Percentiles rank a stretch among this genome's conserved stretches.
These are phyloP conservation scores for Lydus trimaculatus DNA, from an alignment of 2,888 invertebrate genomes.

Conservation along the genomic window DNA sequence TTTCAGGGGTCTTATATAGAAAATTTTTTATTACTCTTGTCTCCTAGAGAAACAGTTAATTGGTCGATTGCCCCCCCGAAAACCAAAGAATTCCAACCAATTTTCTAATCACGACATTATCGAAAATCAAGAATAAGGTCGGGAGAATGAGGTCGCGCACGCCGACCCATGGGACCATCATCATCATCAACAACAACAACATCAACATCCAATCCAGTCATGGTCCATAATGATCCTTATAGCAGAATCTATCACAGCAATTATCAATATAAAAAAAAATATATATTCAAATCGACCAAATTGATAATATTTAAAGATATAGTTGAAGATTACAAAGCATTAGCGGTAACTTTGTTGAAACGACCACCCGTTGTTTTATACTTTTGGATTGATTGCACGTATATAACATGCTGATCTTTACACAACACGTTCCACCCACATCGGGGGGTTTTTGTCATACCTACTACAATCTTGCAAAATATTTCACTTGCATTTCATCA, in stretches of 20 bases:
- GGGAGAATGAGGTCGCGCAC: background rate
- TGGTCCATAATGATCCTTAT: conserved; percentile 56
- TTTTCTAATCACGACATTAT: background rate
- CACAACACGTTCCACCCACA: conserved; percentile 34
- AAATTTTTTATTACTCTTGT: too few species aligned
- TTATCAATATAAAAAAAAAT: conserved; percentile 41
- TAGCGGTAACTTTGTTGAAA: conserved; percentile 55
- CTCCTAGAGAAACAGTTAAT: too few species aligned
- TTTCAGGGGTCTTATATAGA: too few species aligned
- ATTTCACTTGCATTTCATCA: conserved; percentile 19
- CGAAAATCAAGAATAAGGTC: background rate
- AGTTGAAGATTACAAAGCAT: conserved; percentile 53
- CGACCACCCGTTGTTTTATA: conserved; percentile 38
- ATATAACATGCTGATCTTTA: conserved; percentile 29
- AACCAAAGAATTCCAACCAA: too few species aligned
- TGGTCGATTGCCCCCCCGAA: too few species aligned
- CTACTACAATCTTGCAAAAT: conserved; percentile 12
- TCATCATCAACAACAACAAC: background rate
- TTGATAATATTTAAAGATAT: conserved; percentile 49
- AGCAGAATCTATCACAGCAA: conserved; percentile 33
- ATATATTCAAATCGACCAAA: conserved; percentile 54
- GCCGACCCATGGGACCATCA: background rate
- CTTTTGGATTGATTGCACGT: conserved; percentile 44
- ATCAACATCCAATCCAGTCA: conserved; percentile 46
- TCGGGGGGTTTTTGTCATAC: conserved; percentile 30